These are phyloP conservation scores for Epinotia brunnichana DNA, from an alignment of 2,888 invertebrate species.

Conservation along the genomic window DNA sequence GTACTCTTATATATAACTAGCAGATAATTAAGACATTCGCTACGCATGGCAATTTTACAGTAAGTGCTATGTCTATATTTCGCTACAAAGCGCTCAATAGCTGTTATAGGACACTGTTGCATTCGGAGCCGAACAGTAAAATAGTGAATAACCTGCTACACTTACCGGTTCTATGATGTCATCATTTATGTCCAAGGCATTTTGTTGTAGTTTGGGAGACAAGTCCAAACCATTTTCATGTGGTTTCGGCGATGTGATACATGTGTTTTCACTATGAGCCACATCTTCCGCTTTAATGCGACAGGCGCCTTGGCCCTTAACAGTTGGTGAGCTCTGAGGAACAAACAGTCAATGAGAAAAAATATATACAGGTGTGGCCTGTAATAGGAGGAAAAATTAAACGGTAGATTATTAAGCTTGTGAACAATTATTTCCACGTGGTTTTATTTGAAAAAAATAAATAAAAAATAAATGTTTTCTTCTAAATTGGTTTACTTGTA, in stretches of 20 bases:
- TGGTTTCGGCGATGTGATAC: neutral
- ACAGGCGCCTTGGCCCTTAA: neutral
- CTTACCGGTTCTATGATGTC: conserved; percentile 11
- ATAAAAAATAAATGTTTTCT: no score
- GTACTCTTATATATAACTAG: neutral
- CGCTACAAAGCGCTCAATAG: neutral
- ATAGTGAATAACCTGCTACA: neutral
- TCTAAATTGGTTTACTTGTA: no score
- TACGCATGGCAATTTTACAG: neutral
- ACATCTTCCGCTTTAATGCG: neutral
- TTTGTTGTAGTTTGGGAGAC: neutral
- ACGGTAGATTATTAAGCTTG: no score
- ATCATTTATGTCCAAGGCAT: neutral
- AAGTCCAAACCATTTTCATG: neutral
- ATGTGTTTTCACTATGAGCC: neutral
- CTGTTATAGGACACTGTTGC: neutral
- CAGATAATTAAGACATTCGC: neutral
- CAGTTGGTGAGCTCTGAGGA: neutral
- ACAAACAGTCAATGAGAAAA: no score
- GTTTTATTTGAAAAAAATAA: no score
- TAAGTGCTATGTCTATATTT: neutral
- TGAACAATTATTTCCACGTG: no score
- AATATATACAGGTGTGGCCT: no score
- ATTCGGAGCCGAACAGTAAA: neutral
- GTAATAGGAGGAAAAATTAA: no score